phyloP scores from a whole-genome alignment of 2,797 vertebrate genomes.

The Pangasius djambal region DNA sequence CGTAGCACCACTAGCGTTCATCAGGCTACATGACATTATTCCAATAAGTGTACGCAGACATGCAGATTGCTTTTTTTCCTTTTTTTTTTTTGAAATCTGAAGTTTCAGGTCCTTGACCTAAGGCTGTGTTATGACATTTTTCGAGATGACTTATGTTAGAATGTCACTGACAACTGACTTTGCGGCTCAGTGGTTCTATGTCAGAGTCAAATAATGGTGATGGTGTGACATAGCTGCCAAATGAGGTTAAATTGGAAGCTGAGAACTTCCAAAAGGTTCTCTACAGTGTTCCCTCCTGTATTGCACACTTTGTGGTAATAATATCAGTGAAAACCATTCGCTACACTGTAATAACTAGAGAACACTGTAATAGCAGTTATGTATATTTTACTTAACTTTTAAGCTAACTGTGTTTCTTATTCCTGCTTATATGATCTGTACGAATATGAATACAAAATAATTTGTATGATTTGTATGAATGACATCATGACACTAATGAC shows the following conservation, averaged over 20 bases:
- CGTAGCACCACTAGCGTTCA: neutral
- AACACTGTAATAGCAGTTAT: neutral
- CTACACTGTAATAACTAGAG: neutral
- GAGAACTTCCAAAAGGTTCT: neutral
- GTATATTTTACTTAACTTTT: neutral
- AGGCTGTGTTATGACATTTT: slow-evolving; percentile 27
- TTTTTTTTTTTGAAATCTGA: neutral
- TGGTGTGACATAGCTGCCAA: neutral
- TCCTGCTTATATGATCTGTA: neutral
- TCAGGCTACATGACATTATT: neutral
- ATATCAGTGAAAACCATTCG: neutral
- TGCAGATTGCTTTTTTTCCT: neutral
- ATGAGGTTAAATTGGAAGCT: neutral
- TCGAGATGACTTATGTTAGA: neutral
- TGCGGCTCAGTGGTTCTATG: neutral
- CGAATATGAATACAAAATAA: neutral
- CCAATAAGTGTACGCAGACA: neutral
- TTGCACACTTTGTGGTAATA: neutral
- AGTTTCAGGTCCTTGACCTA: slow-evolving; percentile 6
- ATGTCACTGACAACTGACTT: neutral
- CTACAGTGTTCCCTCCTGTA: neutral
- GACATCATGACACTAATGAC: too few species aligned
- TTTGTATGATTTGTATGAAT: neutral
- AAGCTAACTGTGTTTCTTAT: neutral
- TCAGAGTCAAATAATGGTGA: slow-evolving; percentile 16